A percentile compares a stretch with the other conserved stretches of the same genome.
Conservation (phyloP, 2,113 vertebrate genomes). For the Chionodraco myersi region DNA sequence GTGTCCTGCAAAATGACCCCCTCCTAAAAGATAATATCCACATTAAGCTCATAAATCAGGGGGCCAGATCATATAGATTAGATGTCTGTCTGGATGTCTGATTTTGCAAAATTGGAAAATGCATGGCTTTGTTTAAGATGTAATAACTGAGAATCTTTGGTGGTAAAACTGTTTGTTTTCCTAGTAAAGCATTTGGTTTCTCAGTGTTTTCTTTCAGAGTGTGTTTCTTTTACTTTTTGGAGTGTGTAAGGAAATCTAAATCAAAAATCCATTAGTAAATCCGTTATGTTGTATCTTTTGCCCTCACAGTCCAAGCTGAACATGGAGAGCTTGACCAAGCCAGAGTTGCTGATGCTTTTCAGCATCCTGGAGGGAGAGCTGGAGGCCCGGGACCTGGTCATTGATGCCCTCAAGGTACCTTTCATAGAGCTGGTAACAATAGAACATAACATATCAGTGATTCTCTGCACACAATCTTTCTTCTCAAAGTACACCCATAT, state of each 20-base stretch:
- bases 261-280: neutral
- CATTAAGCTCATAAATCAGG: slow-evolving; percentile 46
- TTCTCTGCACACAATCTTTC: neutral
- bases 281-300: slow-evolving; percentile 25
- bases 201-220: neutral
- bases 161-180: neutral
- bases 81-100: slow-evolving; percentile 35
- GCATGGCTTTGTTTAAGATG: slow-evolving; percentile 19
- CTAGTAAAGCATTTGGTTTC: neutral
- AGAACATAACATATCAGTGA: neutral
- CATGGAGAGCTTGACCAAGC: slow-evolving; percentile 95
- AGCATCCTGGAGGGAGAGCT: slow-evolving; percentile 97
- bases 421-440: slow-evolving; percentile 14
- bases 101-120: slow-evolving; percentile 27
- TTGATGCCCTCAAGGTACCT: slow-evolving; percentile 95
- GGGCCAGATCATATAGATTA: slow-evolving; percentile 27
- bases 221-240: no score
- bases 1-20: slow-evolving; percentile 8
- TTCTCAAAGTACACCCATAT: neutral
- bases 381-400: slow-evolving; percentile 95
- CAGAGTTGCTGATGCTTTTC: slow-evolving; percentile 94
- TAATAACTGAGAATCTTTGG: neutral
- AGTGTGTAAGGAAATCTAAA: neutral
- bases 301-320: slow-evolving; percentile 90
- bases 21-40: slow-evolving; percentile 17